Conservation (phyloP, 1,140 invertebrate species). For the Caerostris extrusa region DNA sequence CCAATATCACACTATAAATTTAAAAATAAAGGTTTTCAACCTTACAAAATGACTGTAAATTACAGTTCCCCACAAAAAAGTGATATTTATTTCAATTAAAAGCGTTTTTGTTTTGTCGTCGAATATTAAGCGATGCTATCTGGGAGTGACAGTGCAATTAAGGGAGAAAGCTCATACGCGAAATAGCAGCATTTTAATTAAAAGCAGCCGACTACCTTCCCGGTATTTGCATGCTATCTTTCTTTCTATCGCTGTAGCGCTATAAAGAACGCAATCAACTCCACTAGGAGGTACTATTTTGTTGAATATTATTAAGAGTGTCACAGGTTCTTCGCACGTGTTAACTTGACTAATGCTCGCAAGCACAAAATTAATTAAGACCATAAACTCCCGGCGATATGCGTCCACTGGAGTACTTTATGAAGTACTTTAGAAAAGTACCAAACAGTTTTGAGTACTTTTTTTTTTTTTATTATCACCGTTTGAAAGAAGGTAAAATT, state of each 20-base stretch:
- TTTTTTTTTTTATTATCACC: not conserved
- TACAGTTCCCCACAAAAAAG: not conserved
- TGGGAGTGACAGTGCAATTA: not conserved
- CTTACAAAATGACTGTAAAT: not conserved
- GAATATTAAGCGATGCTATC: not conserved
- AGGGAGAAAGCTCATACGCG: not conserved
- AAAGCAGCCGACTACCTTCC: not conserved
- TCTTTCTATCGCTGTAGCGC: not conserved
- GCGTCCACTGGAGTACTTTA: not conserved
- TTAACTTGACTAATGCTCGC: not conserved
- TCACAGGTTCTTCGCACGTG: constrained; percentile 7
- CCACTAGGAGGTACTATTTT: not conserved
- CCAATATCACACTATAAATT: not conserved
- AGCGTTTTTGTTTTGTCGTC: not conserved
- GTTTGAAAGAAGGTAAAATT: not conserved
- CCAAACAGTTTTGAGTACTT: not conserved
- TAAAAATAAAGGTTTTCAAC: not conserved
- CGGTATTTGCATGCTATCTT: not conserved
- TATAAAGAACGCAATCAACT: not conserved
- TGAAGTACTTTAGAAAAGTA: not conserved
- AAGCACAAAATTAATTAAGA: not conserved
- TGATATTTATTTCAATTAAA: not conserved
- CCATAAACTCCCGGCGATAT: not conserved
- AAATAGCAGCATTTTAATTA: not conserved
- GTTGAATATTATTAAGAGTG: constrained; percentile 6